Evolutionary conservation across 2,797 vertebrate species (phyloP), one percentile per base, ranked within the genome.

Genomic region (Phalanger gymnotis): DNA sequence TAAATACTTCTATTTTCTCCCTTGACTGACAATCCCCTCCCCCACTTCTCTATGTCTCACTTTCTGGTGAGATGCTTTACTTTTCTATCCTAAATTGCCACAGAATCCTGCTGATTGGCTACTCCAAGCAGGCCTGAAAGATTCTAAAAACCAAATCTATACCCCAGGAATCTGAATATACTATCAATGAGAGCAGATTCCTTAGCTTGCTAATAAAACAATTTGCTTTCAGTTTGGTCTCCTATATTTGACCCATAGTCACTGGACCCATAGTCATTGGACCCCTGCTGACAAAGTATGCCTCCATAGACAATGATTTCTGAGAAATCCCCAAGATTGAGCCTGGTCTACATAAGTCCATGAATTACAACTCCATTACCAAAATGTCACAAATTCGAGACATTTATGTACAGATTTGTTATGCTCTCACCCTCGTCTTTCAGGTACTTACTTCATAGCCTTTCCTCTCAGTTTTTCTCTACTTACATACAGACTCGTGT

Each of bases 1-100:
- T 81, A 81, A 81, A 81, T 81, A 47, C 66, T 81, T 81, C n/a
- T 81, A 81, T 81, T 81, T 81, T 81, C 66, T 81, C n/a, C 66
- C n/a, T 10, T 81, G 19, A 81, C n/a, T 81, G 66, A 81, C n/a
- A 81, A 56, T 0, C 3, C 34, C n/a, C 16, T 22, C 7, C 6
- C 16, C n/a, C 66, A 2, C 7, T 81, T 40, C 7, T 40, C 7
- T 73, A 7, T 73, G 6, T 47, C 9, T 81, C 66, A 81, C n/a
- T 81, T 81, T 40, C 66, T 81, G n/a, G 2, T 47, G 66, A 81
- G 28, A 81, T 40, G 7, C 7, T 40, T 81, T 81, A 47, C 19
- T 81, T 81, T 81, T 40, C 66, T 47, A 40, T 47, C 16, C 19
- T 81, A 40, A 73, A 40, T 40, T 40, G n/a, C 19, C 66, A 73